These are phyloP conservation scores for Eudorcas thomsonii DNA, from an alignment of 2,113 vertebrate species.

Conservation along the genomic window DNA sequence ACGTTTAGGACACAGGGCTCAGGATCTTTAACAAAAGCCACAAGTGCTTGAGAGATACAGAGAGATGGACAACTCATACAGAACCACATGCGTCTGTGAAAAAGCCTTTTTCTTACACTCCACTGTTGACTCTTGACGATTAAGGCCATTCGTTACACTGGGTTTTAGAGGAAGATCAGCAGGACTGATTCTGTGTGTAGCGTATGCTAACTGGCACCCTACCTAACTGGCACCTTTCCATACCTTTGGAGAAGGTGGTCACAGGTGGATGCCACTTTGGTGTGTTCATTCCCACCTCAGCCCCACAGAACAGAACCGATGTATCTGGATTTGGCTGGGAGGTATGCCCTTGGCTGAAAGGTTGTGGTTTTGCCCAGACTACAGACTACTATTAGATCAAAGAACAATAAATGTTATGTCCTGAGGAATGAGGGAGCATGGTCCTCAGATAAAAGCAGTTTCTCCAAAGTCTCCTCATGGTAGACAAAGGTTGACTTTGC, in stretches of 20 bases:
- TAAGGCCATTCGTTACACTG: not conserved
- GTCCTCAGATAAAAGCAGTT: not conserved
- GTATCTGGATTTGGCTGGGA: not conserved
- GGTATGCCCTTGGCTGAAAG: not conserved
- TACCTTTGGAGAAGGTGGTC: not conserved
- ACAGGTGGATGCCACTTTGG: not conserved
- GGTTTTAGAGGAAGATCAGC: not conserved
- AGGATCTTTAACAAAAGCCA: not conserved
- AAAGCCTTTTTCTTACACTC: not conserved
- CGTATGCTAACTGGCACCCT: not conserved
- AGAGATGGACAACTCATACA: not conserved
- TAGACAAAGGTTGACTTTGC: not conserved
- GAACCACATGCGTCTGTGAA: not conserved
- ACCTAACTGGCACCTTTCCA: not conserved
- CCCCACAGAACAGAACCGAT: rapidly evolving
- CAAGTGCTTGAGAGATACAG: not conserved
- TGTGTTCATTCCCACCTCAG: not conserved
- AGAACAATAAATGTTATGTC: not conserved
- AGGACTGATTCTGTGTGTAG: not conserved
- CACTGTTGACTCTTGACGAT: not conserved
- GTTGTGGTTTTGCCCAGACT: not conserved
- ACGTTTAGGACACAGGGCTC: not conserved
- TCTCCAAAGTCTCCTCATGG: not conserved
- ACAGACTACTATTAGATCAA: not conserved
- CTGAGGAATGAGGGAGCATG: not conserved